Conservation (phyloP, 1,140 invertebrate species). For the Apis laboriosa region DNA sequence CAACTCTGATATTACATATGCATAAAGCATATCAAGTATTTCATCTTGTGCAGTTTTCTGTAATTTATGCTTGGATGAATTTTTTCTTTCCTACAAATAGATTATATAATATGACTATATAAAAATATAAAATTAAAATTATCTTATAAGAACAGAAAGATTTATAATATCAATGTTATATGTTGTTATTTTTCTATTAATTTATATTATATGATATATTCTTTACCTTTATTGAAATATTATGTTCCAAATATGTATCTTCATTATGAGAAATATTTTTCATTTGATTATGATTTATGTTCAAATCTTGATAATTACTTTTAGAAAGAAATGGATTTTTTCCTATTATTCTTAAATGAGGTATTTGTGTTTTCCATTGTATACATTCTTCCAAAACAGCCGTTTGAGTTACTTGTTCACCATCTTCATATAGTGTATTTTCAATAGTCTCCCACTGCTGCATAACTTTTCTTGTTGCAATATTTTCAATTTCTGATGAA, state of each 20-base stretch:
- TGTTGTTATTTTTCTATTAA: background rate
- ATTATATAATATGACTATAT: background rate
- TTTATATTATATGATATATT: background rate
- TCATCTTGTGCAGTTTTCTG: slow-evolving; percentile 64
- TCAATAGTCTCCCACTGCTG: slow-evolving; percentile 74
- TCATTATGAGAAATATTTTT: slow-evolving; percentile 6
- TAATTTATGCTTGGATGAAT: slow-evolving; percentile 50
- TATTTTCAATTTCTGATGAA: slow-evolving; percentile 73
- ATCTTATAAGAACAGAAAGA: background rate
- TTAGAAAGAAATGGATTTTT: slow-evolving; percentile 50
- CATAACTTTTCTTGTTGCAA: slow-evolving; percentile 68
- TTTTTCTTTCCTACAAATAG: slow-evolving; percentile 53
- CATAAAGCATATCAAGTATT: slow-evolving; percentile 70
- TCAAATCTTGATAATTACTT: background rate
- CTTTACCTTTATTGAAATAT: slow-evolving; percentile 38
- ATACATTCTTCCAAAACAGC: slow-evolving; percentile 71
- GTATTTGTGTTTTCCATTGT: slow-evolving; percentile 76
- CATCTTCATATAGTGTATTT: slow-evolving; percentile 72
- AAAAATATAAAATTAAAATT: background rate
- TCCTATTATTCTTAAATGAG: slow-evolving; percentile 73
- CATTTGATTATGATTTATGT: background rate
- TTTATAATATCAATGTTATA: background rate
- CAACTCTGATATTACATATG: slow-evolving; percentile 70
- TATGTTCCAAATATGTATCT: slow-evolving; percentile 1
- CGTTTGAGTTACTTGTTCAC: slow-evolving; percentile 50